These are phyloP conservation scores for Thaumetopoea pityocampa DNA, from an alignment of 1,140 invertebrate species.

Conservation along the genomic window DNA sequence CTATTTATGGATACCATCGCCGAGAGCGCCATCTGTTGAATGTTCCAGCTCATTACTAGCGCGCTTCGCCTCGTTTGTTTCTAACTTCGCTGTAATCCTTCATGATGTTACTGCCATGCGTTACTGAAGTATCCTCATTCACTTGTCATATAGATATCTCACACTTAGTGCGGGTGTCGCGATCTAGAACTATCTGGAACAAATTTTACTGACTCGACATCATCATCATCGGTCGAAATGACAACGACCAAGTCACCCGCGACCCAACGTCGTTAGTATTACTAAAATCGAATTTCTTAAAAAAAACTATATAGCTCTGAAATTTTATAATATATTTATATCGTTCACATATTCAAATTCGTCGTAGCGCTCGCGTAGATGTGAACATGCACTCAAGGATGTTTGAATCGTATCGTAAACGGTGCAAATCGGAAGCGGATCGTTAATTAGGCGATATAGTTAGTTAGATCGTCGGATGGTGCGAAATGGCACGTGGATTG, in stretches of 20 bases:
- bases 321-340: constrained; percentile 67
- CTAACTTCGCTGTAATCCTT: constrained; percentile 19
- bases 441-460: constrained; percentile 36
- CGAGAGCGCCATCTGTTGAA: too few relatives aligned
- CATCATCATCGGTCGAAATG: too few relatives aligned
- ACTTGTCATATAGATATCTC: constrained; percentile 40
- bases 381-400: constrained; percentile 36
- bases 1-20: too few relatives aligned
- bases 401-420: constrained; percentile 36
- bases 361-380: constrained; percentile 51
- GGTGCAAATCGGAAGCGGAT: constrained; percentile 32
- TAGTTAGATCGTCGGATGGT: constrained; percentile 42
- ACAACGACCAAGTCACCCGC: constrained; percentile 24
- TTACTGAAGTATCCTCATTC: constrained; percentile 48
- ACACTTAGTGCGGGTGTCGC: constrained; percentile 6
- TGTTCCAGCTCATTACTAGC: too few relatives aligned
- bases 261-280: constrained; percentile 45
- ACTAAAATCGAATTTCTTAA: constrained; percentile 71
- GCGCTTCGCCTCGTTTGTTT: constrained; percentile 47
- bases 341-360: constrained; percentile 48
- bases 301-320: constrained; percentile 55
- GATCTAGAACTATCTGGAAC: too few relatives aligned
- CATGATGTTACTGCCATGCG: constrained; percentile 29
- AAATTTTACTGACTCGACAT: too few relatives aligned
- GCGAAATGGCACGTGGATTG: constrained; percentile 8